Evolutionary conservation across 2,888 invertebrate species (phyloP).

Genomic region (Calameuta pallipes): DNA sequence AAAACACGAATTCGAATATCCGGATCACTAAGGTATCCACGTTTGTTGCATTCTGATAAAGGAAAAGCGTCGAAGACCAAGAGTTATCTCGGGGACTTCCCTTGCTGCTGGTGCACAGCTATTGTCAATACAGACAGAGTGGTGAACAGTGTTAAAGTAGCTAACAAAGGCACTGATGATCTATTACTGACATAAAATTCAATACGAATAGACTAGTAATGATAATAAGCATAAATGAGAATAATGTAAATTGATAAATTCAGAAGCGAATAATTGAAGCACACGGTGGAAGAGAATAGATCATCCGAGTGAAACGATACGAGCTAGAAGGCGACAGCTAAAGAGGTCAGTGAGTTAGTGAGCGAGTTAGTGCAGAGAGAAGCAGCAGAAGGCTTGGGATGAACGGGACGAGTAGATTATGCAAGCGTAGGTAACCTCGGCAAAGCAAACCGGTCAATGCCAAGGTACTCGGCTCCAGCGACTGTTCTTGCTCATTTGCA

Average conservation of each 20-base stretch:
- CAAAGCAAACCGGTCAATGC: conserved; percentile 63
- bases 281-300: conserved; percentile 15
- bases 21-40: not conserved
- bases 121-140: no score
- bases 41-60: not conserved
- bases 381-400: conserved; percentile 42
- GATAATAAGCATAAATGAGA: not conserved
- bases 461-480: conserved; percentile 57
- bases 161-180: not conserved
- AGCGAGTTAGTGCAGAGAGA: not conserved
- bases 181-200: not conserved
- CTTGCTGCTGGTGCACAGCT: not conserved
- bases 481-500: conserved; percentile 30
- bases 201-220: not conserved
- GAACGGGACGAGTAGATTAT: conserved; percentile 63
- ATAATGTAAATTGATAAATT: not conserved
- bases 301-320: conserved; percentile 15
- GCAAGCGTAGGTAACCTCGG: conserved; percentile 55
- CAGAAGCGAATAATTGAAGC: conserved; percentile 6
- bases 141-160: no score
- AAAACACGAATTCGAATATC: not conserved
- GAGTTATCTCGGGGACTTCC: not conserved
- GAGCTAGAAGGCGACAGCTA: not conserved
- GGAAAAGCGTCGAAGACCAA: not conserved
- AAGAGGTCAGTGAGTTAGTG: not conserved